phyloP scores from a whole-genome alignment of 1,140 invertebrate species.

The Papilio polyxenes region DNA sequence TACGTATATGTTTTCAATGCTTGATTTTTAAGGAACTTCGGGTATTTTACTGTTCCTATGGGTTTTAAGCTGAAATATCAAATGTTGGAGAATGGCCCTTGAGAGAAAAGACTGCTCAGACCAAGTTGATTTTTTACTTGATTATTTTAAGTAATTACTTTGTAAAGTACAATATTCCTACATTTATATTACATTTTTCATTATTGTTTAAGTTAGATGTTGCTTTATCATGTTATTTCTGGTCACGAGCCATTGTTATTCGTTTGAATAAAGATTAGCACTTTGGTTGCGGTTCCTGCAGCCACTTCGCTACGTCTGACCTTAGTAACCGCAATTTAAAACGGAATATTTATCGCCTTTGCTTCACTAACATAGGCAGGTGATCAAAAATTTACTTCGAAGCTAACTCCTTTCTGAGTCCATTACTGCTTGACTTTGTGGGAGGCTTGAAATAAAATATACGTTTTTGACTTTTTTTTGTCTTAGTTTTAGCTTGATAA shows the following conservation, averaged over 20 bases:
- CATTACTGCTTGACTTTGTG: constrained; percentile 14
- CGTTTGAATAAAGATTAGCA: neutral
- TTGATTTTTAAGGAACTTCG: too few species aligned
- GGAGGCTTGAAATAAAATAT: neutral
- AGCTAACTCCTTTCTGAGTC: constrained; percentile 9
- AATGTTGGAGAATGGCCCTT: too few species aligned
- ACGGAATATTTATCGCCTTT: constrained; percentile 9
- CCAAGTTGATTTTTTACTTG: too few species aligned
- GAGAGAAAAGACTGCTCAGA: too few species aligned
- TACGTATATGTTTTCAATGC: neutral
- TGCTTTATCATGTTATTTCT: neutral
- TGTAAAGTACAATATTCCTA: too few species aligned
- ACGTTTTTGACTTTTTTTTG: neutral
- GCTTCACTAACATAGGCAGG: constrained; percentile 17
- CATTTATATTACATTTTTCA: too few species aligned
- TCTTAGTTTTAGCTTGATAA: neutral
- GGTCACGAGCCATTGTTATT: neutral
- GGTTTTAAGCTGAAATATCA: too few species aligned
- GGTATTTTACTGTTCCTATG: too few species aligned
- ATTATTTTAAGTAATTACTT: too few species aligned
- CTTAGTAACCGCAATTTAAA: neutral
- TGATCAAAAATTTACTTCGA: constrained; percentile 21
- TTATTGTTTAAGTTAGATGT: too few species aligned
- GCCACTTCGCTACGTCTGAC: constrained; percentile 15
- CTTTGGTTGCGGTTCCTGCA: neutral